Evolutionary conservation across 2,797 vertebrate species (phyloP).

Genomic region (Chlorospingus flavigularis): DNA sequence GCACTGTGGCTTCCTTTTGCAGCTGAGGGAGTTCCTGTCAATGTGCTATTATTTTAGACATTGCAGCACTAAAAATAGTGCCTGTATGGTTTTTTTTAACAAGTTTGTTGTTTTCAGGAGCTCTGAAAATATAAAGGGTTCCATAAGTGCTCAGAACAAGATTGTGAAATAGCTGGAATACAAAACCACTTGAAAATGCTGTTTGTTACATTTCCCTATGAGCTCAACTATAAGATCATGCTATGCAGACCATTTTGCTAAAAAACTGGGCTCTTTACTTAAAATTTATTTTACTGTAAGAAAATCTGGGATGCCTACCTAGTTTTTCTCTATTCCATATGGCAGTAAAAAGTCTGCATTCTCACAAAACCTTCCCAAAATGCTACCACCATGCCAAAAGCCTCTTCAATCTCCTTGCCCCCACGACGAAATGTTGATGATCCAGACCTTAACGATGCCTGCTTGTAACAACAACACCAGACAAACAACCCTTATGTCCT

Average conservation of each 20-base stretch:
- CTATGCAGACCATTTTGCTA: background rate
- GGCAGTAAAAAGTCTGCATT: background rate
- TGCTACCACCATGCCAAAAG: background rate
- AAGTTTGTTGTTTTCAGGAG: slow-evolving; percentile 45
- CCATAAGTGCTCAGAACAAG: slow-evolving; percentile 48
- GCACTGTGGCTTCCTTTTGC: background rate
- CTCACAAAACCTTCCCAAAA: background rate
- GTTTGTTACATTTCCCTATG: slow-evolving; percentile 9
- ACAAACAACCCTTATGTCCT: background rate
- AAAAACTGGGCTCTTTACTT: background rate
- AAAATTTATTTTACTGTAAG: background rate
- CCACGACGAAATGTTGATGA: background rate
- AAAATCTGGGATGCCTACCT: background rate
- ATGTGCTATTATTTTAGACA: slow-evolving; percentile 34
- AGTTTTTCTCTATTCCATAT: background rate
- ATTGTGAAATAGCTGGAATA: slow-evolving; percentile 48
- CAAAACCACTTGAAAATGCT: slow-evolving; percentile 57
- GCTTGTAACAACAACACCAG: background rate
- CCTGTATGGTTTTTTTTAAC: background rate
- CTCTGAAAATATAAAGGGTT: slow-evolving; percentile 47
- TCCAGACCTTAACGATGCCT: background rate
- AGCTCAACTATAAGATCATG: background rate
- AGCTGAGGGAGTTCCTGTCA: slow-evolving; percentile 18
- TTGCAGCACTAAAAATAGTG: slow-evolving; percentile 16
- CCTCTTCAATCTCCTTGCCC: background rate